Conservation (phyloP, 2,888 invertebrate species). For the Eupithecia pulchellata region DNA sequence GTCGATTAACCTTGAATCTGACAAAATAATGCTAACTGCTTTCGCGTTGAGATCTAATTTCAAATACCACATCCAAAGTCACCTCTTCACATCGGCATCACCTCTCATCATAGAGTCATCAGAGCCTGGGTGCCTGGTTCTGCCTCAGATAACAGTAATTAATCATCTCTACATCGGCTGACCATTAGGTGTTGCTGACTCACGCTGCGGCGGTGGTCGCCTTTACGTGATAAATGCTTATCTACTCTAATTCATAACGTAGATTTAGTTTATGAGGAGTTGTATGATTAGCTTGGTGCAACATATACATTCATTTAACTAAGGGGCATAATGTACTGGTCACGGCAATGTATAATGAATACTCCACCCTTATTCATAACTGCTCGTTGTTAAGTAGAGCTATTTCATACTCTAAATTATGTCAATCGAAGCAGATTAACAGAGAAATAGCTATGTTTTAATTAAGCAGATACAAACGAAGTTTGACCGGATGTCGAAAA, state of each 20-base stretch:
- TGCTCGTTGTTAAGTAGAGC: too few species aligned
- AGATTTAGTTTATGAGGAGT: slow-evolving; percentile 9
- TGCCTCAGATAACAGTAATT: slow-evolving; percentile 73
- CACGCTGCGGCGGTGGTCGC: slow-evolving; percentile 69
- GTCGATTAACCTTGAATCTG: not conserved
- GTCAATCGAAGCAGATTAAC: too few species aligned
- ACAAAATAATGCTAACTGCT: not conserved
- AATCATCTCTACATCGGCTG: slow-evolving; percentile 76
- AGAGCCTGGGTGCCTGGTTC: slow-evolving; percentile 55
- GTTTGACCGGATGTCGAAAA: too few species aligned
- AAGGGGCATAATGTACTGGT: not conserved
- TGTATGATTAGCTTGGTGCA: not conserved
- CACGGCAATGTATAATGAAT: too few species aligned
- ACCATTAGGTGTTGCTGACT: slow-evolving; percentile 80
- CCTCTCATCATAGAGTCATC: slow-evolving; percentile 80
- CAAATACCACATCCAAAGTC: slow-evolving; percentile 38
- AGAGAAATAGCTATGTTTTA: too few species aligned
- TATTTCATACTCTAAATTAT: too few species aligned
- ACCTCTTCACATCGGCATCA: slow-evolving; percentile 45
- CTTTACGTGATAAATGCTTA: slow-evolving; percentile 49
- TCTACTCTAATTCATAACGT: slow-evolving; percentile 50
- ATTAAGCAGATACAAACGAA: too few species aligned
- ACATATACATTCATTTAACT: not conserved
- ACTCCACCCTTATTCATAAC: too few species aligned
- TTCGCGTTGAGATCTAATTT: not conserved